Evolutionary conservation across 2,797 vertebrate species (phyloP), one percentile per base, ranked within the genome.

Genomic region (Acipenser ruthenus): DNA sequence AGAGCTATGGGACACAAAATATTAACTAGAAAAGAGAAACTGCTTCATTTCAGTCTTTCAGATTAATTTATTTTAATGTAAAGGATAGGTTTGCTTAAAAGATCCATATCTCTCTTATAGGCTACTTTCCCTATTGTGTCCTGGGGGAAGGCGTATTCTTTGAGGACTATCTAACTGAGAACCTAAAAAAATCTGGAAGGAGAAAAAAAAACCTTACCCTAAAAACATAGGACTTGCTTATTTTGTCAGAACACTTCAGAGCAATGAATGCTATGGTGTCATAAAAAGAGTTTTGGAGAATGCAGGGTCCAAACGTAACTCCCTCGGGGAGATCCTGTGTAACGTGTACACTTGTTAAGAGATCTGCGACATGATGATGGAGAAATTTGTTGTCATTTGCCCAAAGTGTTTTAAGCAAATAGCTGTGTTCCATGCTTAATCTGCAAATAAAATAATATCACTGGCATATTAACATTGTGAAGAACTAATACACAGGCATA

Each of bases 181-280:
- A 37, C 37, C 37, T 37, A 37, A 37, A 4, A 37, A 37, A 37
- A 37, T 37, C 37, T 37, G 37, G 37, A 37, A 37, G 37, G 37
- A 37, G 4, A 37, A 37, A 37, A 37, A 37, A 37, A 37, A 37
- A 62, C 37, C 74, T 60, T 77, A 95, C 94, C 88, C 89, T 87
- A 74, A 95, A 93, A 13, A 92, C 80, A 50, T 91, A 93, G 11
- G 90, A 84, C 68, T 91, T 88, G 1, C 81, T 82, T 71, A 84
- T 82, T 74, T 81, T 90, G 63, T 95, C 93, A 0, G 82, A 85
- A 71, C 90, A 92, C 74, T 94, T 95, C 67, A 93, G 85, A 62
- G 92, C 93, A 73, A 95, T 95, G 79, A 95, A 95, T 74, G 92
- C 91, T 61, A 95, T 87, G 1, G 90, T 92, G 81, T 95, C 92